Percentiles rank a stretch among this genome's conserved stretches.
Evolutionary conservation across 1,140 invertebrate genomes (phyloP).

Genomic region (Tetraneura akinire): DNA sequence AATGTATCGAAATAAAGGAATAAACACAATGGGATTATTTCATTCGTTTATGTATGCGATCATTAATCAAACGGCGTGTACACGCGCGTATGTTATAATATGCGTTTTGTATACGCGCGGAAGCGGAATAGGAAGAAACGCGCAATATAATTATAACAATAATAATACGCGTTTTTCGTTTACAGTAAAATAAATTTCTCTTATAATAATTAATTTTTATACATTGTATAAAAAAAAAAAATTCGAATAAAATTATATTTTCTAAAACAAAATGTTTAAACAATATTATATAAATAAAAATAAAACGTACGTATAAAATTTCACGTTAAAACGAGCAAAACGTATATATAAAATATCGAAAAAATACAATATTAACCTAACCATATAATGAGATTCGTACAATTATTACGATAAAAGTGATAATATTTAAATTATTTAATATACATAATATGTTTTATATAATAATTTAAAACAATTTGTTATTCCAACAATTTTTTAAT

Average conservation of each 20-base stretch:
- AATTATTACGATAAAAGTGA: background rate
- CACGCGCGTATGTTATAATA: no score
- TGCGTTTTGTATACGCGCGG: no score
- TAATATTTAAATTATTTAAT: background rate
- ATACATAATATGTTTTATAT: background rate
- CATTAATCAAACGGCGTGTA: no score
- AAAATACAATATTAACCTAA: background rate
- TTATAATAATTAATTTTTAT: constrained; percentile 9
- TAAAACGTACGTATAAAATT: constrained; percentile 38
- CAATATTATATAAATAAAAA: background rate
- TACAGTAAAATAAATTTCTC: no score
- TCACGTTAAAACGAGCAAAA: constrained; percentile 13
- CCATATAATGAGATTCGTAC: background rate
- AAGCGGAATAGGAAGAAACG: no score
- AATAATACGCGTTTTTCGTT: no score
- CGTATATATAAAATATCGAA: constrained; percentile 29
- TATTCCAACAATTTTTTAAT: background rate
- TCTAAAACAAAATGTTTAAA: constrained; percentile 27
- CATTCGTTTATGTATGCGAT: no score
- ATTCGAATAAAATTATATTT: constrained; percentile 23
- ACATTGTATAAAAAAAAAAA: no score
- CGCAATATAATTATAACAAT: no score
- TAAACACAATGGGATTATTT: no score
- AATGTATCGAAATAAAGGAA: no score
- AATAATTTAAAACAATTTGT: no score